Base-by-base conservation (phyloP, 1,140 invertebrate species). In the Ips nitidus region DNA sequence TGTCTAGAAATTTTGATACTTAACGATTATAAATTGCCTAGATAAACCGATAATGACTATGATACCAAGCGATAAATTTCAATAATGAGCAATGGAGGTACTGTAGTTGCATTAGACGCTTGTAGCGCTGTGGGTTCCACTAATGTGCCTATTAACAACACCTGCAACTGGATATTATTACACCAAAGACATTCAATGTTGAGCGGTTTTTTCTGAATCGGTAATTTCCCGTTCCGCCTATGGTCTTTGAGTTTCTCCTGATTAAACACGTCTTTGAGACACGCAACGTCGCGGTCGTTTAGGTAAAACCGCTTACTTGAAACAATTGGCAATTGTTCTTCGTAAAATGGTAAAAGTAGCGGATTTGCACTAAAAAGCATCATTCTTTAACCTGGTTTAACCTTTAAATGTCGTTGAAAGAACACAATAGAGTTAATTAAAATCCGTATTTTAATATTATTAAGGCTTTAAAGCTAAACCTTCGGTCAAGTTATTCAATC, bases 261-360 rank as follows among this genome's bases (percentile, higher is more conserved):
- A 53, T 64, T 8, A 47, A 62, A 50, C 60, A 62, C 37, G 47
- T 47, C 50, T 50, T 53, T 45, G 41, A 52, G 52, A 58, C 65
- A 66, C 65, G 65, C 65, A 66, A 57, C 65, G 65, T 58, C 65
- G 8, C 36, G 52, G 57, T 59, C 45, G 42, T 47, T 66, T 66
- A 50, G 47, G 55, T 58, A 55, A 57, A 58, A 59, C 52, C 39
- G 62, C 50, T 64, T 64, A 64, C 50, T 64, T 39, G 53, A 42
- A 67, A 71, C 60, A 68, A 71, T 71, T n/a, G 56, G 37, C 70
- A 40, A 71, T 71, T 71, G 70, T 71, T 71, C 65, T 71, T 56
- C 56, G 42, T 64, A 64, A 22, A 22, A 22, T 22, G 22, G 22
- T 22, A 22, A 70, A 64, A 57, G 64, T 63, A 38, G 68, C 52